Conservation (phyloP, 2,888 invertebrate species). For the Frankliniella intonsa region DNA sequence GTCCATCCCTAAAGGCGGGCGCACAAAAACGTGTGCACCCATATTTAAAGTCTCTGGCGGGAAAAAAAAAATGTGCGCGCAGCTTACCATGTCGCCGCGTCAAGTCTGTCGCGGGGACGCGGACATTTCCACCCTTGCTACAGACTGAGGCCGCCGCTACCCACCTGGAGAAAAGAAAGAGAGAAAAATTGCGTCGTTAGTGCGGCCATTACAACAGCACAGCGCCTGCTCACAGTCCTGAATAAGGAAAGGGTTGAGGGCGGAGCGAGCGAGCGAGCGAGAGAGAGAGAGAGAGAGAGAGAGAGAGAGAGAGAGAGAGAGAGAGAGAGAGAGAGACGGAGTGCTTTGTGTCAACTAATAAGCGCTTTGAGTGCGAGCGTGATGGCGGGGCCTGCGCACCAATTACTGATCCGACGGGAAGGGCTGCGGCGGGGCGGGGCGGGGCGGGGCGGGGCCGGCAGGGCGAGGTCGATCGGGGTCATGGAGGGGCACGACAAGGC, state of each 20-base stretch:
- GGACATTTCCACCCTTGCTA: too few relatives aligned
- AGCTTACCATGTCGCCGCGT: too few relatives aligned
- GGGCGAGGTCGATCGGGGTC: neutral
- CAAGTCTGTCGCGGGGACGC: too few relatives aligned
- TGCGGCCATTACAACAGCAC: neutral
- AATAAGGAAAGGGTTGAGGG: neutral
- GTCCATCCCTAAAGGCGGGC: too few relatives aligned
- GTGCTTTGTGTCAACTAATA: conserved; percentile 15
- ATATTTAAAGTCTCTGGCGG: too few relatives aligned
- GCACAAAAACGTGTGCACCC: too few relatives aligned
- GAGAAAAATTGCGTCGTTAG: neutral
- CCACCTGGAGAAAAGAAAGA: neutral
- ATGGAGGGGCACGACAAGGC: too few relatives aligned
- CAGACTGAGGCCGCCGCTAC: neutral
- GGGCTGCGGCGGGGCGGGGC: neutral
- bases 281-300: too few relatives aligned
- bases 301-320: too few relatives aligned
- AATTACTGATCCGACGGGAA: neutral
- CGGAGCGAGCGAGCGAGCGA: neutral
- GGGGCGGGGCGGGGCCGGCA: neutral
- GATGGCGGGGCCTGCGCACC: neutral
- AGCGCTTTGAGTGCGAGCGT: neutral
- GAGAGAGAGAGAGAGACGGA: neutral
- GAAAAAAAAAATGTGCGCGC: too few relatives aligned
- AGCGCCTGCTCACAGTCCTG: neutral